These are phyloP conservation scores for Chesias legatella DNA, from an alignment of 2,888 invertebrate genomes.

Conservation along the genomic window DNA sequence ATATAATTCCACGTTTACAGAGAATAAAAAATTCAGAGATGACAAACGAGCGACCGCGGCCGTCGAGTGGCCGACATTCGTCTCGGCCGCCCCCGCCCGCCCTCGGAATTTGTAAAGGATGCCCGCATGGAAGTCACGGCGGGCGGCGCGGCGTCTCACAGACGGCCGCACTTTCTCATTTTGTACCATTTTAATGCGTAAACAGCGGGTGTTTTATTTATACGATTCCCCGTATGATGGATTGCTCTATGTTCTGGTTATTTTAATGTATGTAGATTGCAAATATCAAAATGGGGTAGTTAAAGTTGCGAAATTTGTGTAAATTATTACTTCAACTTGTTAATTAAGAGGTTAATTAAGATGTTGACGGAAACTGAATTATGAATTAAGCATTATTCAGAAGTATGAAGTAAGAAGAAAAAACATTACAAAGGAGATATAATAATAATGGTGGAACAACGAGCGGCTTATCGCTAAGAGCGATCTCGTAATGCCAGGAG, in stretches of 20 bases:
- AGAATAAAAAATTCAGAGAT: constrained; percentile 58
- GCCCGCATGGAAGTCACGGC: constrained; percentile 49
- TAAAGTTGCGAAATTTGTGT: too few relatives aligned
- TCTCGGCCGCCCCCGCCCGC: constrained; percentile 43
- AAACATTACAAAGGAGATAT: too few relatives aligned
- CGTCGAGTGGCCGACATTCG: constrained; percentile 57
- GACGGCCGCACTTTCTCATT: constrained; percentile 45
- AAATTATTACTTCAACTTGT: too few relatives aligned
- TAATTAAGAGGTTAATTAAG: too few relatives aligned
- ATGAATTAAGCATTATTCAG: too few relatives aligned
- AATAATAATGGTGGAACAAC: too few relatives aligned
- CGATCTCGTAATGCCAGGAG: too few relatives aligned
- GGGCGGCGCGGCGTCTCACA: constrained; percentile 48
- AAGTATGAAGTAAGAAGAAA: too few relatives aligned
- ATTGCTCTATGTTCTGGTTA: constrained; percentile 23
- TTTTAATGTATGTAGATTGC: too few relatives aligned
- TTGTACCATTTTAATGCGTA: constrained; percentile 31
- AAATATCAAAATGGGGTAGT: too few relatives aligned
- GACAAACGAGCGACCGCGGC: constrained; percentile 46
- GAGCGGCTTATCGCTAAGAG: not conserved
- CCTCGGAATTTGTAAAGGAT: constrained; percentile 46
- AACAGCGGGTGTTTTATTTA: constrained; percentile 34
- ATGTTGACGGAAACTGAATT: too few relatives aligned
- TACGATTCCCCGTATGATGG: constrained; percentile 23
- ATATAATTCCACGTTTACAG: constrained; percentile 37